A percentile compares a stretch with the other conserved stretches of the same genome.
Evolutionary conservation across 2,113 vertebrate genomes (phyloP).

Genomic region (Verasper variegatus): DNA sequence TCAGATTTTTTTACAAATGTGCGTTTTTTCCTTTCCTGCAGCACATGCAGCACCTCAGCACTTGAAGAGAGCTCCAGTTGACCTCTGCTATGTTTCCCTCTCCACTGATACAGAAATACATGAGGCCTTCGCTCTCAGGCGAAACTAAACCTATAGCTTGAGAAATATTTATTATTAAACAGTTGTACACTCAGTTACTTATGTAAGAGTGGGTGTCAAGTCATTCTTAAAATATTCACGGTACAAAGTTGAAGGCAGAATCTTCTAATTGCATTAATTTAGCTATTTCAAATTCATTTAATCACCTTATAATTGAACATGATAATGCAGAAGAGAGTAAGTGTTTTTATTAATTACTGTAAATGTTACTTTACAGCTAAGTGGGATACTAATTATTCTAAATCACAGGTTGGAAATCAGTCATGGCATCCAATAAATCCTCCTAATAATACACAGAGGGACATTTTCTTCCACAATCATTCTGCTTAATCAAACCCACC

Average conservation of each 20-base stretch:
- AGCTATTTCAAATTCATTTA: too few species aligned
- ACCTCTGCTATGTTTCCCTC: slow-evolving; percentile 1
- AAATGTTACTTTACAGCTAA: neutral
- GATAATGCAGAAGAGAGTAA: too few species aligned
- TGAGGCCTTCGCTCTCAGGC: too few species aligned
- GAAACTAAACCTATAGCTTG: neutral
- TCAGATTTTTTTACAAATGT: slow-evolving; percentile 1
- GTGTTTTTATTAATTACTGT: neutral
- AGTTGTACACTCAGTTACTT: neutral
- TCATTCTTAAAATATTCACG: too few species aligned
- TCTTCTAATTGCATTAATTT: too few species aligned
- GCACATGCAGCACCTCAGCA: slow-evolving; percentile 24
- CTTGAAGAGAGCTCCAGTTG: slow-evolving; percentile 32
- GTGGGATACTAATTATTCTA: neutral
- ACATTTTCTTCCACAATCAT: neutral
- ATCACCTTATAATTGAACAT: too few species aligned
- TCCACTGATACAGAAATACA: neutral
- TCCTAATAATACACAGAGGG: neutral
- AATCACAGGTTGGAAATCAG: neutral
- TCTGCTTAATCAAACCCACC: neutral
- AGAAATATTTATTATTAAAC: neutral
- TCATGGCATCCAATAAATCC: neutral
- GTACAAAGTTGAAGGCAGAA: too few species aligned
- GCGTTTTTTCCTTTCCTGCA: slow-evolving; percentile 14
- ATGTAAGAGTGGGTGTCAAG: neutral